Percentiles rank a stretch among this genome's conserved stretches.
Evolutionary conservation across 2,888 invertebrate genomes (phyloP).

Genomic region (Eristalis pertinax): DNA sequence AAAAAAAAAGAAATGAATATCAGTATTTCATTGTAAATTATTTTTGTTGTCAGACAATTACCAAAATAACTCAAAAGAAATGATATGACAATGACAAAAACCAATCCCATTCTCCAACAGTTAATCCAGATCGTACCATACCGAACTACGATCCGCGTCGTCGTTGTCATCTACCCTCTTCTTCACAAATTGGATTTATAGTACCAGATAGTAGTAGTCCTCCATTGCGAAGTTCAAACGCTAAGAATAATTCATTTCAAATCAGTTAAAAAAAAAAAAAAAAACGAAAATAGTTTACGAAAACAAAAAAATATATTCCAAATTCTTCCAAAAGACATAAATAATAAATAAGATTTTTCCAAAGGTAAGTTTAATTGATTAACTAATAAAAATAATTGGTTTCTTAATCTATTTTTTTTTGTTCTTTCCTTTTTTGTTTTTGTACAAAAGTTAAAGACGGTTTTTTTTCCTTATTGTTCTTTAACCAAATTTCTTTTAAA

Average conservation of each 20-base stretch:
- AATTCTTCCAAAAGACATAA: slow-evolving; percentile 72
- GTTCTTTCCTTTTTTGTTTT: slow-evolving; percentile 70
- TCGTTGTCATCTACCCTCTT: slow-evolving; percentile 74
- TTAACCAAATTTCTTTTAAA: slow-evolving; percentile 54
- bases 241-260: slow-evolving; percentile 75
- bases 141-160: slow-evolving; percentile 79
- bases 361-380: slow-evolving; percentile 80
- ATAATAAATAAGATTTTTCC: slow-evolving; percentile 73
- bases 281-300: slow-evolving; percentile 67
- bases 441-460: slow-evolving; percentile 54
- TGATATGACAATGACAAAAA: slow-evolving; percentile 59
- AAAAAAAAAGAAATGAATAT: slow-evolving; percentile 14
- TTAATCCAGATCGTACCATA: slow-evolving; percentile 76
- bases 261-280: slow-evolving; percentile 73
- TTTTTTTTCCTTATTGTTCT: slow-evolving; percentile 68
- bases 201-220: slow-evolving; percentile 79
- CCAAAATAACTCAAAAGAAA: slow-evolving; percentile 43
- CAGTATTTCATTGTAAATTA: not conserved
- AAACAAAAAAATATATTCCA: slow-evolving; percentile 49
- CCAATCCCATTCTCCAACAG: slow-evolving; percentile 79
- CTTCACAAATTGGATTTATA: slow-evolving; percentile 77
- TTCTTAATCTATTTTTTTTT: slow-evolving; percentile 72
- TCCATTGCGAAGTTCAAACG: slow-evolving; percentile 73
- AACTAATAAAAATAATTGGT: slow-evolving; percentile 75
- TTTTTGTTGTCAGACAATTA: slow-evolving; percentile 32